Percentiles rank a stretch among this genome's conserved stretches.
Evolutionary conservation across 2,797 vertebrate genomes (phyloP).

Genomic region (Sternotherus odoratus): DNA sequence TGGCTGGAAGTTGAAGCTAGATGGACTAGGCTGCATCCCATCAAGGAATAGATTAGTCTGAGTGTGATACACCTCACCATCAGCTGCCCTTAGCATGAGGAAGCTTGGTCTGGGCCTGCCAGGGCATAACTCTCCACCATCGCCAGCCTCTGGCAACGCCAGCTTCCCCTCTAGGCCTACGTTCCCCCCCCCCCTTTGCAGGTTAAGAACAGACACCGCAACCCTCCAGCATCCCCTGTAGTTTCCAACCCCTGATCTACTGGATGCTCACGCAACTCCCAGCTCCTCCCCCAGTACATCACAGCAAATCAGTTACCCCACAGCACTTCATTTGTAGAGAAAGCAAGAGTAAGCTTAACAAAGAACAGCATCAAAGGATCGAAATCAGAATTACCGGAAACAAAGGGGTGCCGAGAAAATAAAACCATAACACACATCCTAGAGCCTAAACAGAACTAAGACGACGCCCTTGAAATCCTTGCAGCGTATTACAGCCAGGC

Average conservation of each 20-base stretch:
- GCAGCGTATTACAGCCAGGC: background rate
- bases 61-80: too few species aligned
- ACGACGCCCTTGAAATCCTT: background rate
- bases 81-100: too few species aligned
- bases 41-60: too few species aligned
- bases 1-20: background rate
- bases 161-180: background rate
- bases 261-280: background rate
- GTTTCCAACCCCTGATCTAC: background rate
- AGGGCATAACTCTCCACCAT: background rate
- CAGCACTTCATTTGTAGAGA: background rate
- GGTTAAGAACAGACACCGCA: background rate
- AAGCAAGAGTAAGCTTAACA: background rate
- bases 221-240: background rate
- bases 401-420: background rate
- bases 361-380: background rate
- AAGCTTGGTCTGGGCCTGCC: background rate
- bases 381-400: background rate
- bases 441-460: background rate
- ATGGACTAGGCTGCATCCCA: background rate
- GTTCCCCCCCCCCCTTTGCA: background rate
- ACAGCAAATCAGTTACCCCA: background rate
- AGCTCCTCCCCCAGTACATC: background rate
- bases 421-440: background rate
- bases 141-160: too few species aligned